Conservation (phyloP, 2,113 vertebrate genomes). For the Pongo pygmaeus region DNA sequence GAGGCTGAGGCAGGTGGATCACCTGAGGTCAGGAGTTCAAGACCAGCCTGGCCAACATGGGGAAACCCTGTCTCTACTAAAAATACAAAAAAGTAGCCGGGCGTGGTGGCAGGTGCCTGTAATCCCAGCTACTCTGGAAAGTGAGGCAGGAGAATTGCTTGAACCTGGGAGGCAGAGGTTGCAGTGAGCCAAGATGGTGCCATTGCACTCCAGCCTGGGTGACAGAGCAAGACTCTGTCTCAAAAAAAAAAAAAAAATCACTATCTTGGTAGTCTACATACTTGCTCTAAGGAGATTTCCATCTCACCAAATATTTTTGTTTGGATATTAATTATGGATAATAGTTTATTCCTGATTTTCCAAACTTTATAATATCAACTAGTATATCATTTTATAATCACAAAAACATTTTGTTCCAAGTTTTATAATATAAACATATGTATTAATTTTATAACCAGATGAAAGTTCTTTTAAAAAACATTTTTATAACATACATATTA, state of each 20-base stretch:
- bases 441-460: neutral
- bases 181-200: too few species aligned
- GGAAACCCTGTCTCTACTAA: too few species aligned
- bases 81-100: too few species aligned
- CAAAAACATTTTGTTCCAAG: conserved; percentile 19
- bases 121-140: too few species aligned
- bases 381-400: neutral
- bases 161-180: too few species aligned
- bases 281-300: neutral
- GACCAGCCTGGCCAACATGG: too few species aligned
- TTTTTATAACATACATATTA: neutral
- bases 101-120: too few species aligned
- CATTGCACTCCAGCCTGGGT: too few species aligned
- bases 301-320: neutral
- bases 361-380: conserved; percentile 16
- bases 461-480: neutral
- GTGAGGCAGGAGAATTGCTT: too few species aligned
- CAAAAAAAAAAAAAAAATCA: neutral
- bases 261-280: neutral
- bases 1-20: too few species aligned
- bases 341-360: neutral
- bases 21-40: too few species aligned
- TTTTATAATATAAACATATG: neutral
- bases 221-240: too few species aligned
- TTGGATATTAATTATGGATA: neutral